Percentiles rank a stretch among this genome's conserved stretches.
These are phyloP conservation scores for Polyergus mexicanus DNA, from an alignment of 1,140 invertebrate species.

Conservation along the genomic window DNA sequence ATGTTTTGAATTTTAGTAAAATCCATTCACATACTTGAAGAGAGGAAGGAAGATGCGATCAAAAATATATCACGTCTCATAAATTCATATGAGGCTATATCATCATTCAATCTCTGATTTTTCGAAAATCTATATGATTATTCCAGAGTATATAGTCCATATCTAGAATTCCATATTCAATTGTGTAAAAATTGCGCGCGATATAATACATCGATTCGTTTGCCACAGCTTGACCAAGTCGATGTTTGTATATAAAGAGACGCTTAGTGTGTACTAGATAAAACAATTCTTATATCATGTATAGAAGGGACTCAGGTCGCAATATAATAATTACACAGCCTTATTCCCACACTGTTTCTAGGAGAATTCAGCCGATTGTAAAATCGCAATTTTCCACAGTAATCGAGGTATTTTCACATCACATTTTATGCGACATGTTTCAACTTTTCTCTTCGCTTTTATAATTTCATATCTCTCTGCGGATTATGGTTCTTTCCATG, in stretches of 20 bases:
- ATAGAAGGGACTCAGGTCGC: slow-evolving; percentile 17
- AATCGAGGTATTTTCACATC: slow-evolving; percentile 60
- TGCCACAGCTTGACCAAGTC: neutral
- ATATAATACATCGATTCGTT: neutral
- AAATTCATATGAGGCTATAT: slow-evolving; percentile 1
- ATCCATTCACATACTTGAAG: neutral
- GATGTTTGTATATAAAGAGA: neutral
- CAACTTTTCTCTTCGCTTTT: slow-evolving; percentile 54
- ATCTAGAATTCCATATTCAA: neutral
- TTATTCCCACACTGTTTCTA: slow-evolving; percentile 39
- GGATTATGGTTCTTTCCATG: slow-evolving; percentile 69
- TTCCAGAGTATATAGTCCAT: no score
- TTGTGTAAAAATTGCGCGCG: slow-evolving; percentile 3
- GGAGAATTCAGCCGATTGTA: slow-evolving; percentile 24
- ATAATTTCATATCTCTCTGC: slow-evolving; percentile 63
- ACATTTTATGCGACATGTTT: slow-evolving; percentile 32
- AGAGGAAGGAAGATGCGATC: no score
- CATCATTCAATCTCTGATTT: neutral
- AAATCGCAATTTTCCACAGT: slow-evolving; percentile 51
- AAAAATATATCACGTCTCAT: neutral
- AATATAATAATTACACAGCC: slow-evolving; percentile 48
- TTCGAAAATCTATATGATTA: neutral
- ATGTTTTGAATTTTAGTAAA: neutral
- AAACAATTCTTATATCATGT: slow-evolving; percentile 20
- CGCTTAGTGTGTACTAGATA: slow-evolving; percentile 43